Percentiles rank a stretch among this genome's conserved stretches.
Evolutionary conservation across 2,888 invertebrate species (phyloP).

Genomic region (Galeruca laticollis): DNA sequence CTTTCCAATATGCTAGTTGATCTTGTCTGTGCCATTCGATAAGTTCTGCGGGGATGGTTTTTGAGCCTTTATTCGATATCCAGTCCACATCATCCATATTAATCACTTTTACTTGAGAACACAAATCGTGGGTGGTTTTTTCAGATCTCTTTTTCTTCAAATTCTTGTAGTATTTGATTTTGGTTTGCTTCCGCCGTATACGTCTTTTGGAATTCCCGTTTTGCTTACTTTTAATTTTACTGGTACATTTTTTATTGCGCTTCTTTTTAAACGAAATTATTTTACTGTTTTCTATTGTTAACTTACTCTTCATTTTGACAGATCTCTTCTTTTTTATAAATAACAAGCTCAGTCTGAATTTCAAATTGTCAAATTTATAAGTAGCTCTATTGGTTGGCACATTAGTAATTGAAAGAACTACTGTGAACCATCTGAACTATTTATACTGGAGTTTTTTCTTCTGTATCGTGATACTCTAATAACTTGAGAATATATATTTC

Average conservation of each 20-base stretch:
- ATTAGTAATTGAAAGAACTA: too few relatives aligned
- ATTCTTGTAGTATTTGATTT: conserved; percentile 50
- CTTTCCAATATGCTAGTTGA: conserved; percentile 74
- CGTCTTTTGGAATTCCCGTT: conserved; percentile 37
- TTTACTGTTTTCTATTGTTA: neutral
- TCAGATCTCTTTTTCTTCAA: conserved; percentile 46
- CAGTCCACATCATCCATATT: conserved; percentile 58
- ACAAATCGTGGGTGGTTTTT: conserved; percentile 54
- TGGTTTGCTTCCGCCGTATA: conserved; percentile 50
- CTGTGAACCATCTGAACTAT: too few relatives aligned
- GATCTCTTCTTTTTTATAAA: neutral
- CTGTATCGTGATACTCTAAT: conserved; percentile 50
- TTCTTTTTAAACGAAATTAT: conserved; percentile 1
- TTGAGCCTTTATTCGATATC: conserved; percentile 40
- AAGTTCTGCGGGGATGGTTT: conserved; percentile 54
- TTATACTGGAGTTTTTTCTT: neutral
- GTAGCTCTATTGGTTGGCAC: too few relatives aligned
- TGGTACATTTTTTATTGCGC: neutral
- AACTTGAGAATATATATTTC: conserved; percentile 59
- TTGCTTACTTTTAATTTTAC: neutral
- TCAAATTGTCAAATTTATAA: too few relatives aligned
- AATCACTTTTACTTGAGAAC: conserved; percentile 53
- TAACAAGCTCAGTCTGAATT: too few relatives aligned
- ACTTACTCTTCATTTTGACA: neutral
- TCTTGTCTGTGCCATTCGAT: conserved; percentile 70